Evolutionary conservation across 2,113 vertebrate genomes (phyloP), one percentile per base, ranked within the genome.

Genomic region (Brachionichthys hirsutus): DNA sequence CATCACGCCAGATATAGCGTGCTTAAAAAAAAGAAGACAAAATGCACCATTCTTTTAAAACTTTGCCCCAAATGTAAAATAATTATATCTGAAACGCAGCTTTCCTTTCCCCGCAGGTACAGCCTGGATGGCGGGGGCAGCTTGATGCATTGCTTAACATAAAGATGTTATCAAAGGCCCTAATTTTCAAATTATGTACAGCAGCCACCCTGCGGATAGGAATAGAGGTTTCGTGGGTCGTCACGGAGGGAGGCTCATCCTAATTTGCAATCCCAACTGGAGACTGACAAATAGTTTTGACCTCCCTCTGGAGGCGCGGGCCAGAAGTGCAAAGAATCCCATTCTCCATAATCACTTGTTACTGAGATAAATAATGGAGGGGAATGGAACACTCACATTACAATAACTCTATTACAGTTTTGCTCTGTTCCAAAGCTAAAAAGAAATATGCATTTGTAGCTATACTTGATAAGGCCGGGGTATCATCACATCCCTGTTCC

Each of bases 211-310:
- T 30, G 82, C 77, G 83, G 84, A 77, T 82, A 82, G 78, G 76
- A 86, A 88, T 81, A 84, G 83, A 85, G 81, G 81, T 78, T 78
- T 56, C 71, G 48, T 60, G 88, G 78, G 86, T 85, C 85, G 80
- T 85, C 85, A 82, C 87, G 84, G 85, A 80, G 86, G 88, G 88
- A 89, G 84, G 85, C 86, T 90, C 88, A 88, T 91, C 84, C 89
- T 90, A 86, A 91, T 90, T 91, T 90, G 91, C 88, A 84, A 86
- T 85, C 89, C 78, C 91, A 75, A 90, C 87, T 91, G 89, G 88
- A 90, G 89, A 87, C 87, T 87, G 87, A 91, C 89, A 91, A 91
- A 90, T 92, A 90, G 85, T 77, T 91, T 90, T 92, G 91, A 91
- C 91, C 88, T 87, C 88, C 91, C 91, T 90, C 91, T 91, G 88